phyloP scores from a whole-genome alignment of 2,797 vertebrate species.

The Tauraco hartlaubi region DNA sequence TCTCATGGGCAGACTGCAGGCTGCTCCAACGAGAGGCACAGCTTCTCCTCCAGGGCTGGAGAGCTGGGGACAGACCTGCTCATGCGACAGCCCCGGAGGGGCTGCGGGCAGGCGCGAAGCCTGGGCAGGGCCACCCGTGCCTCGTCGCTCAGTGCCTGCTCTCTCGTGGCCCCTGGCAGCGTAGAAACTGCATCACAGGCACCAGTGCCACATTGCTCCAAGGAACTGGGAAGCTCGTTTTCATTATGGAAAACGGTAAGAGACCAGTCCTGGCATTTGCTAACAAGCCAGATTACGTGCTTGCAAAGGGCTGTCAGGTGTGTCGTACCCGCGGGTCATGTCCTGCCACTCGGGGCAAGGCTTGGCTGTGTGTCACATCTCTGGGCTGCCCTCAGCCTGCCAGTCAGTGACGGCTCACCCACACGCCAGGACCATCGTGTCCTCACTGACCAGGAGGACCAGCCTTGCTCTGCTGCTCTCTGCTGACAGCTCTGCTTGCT shows the following conservation, averaged over 20 bases:
- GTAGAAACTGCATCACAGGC: neutral
- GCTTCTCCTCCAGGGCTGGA: neutral
- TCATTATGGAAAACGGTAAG: neutral
- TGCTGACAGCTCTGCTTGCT: neutral
- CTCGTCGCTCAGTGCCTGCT: neutral
- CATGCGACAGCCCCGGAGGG: neutral
- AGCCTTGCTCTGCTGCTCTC: neutral
- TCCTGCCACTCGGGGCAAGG: neutral
- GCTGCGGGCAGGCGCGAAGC: fast-evolving
- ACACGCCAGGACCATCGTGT: neutral
- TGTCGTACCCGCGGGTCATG: neutral
- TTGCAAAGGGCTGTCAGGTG: neutral
- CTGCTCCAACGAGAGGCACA: neutral
- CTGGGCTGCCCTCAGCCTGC: neutral
- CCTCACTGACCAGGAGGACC: neutral
- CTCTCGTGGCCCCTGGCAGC: neutral
- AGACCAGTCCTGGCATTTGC: neutral
- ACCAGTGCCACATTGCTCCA: neutral
- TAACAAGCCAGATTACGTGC: neutral
- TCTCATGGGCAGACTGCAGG: neutral
- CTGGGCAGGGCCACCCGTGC: neutral
- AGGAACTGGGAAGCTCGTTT: neutral
- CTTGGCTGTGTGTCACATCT: neutral
- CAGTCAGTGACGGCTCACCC: fast-evolving
- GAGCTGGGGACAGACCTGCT: neutral